Base-by-base conservation (phyloP, 1,140 invertebrate species). In the Antheraea pernyi region DNA sequence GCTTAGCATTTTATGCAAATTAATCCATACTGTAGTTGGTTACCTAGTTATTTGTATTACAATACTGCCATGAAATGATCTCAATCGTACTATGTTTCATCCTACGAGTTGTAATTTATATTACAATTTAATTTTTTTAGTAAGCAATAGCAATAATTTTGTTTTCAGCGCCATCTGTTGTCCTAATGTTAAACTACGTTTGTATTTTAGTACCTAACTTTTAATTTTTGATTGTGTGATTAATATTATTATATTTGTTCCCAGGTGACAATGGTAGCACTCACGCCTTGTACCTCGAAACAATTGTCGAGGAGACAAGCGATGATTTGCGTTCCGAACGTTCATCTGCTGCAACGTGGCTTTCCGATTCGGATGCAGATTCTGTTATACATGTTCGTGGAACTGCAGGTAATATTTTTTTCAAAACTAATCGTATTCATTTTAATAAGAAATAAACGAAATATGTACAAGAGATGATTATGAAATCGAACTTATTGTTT, bases 281-380 rank as follows among this genome's bases (percentile, higher is more conserved):
- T 75, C 86, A 89, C 74, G 88, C 88, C 72, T 83, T 91, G 76
- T 93, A 92, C 84, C 91, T 96, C 88, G 96, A 96, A 86, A 96
- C 95, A 0, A 96, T 96, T 82, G 91, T 96, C 71, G 96, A 96
- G 83, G 96, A 96, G 85, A 96, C 95, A 3, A 96, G 95, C 70
- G 96, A 96, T 86, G 95, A 96, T 85, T 90, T 96, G 72, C 93
- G 95, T 60, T 96, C 95, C 65, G 95, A 96, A 78, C 95, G 95
- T 39, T 92, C 88, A 36, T 91, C 85, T 3, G 89, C 87, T 65
- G 88, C 90, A 64, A 91, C 90, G 63, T 93, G 92, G 92, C 81
- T 92, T n/a, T 92, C 90, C 3, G 92, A 93, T 73, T 92, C 91
- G 62, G 92, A 93, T 77, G 91, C 92, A 39, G 92, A 93, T 72